These are phyloP conservation scores for Osmoderma eremita DNA, from an alignment of 2,888 invertebrate species.

Conservation along the genomic window DNA sequence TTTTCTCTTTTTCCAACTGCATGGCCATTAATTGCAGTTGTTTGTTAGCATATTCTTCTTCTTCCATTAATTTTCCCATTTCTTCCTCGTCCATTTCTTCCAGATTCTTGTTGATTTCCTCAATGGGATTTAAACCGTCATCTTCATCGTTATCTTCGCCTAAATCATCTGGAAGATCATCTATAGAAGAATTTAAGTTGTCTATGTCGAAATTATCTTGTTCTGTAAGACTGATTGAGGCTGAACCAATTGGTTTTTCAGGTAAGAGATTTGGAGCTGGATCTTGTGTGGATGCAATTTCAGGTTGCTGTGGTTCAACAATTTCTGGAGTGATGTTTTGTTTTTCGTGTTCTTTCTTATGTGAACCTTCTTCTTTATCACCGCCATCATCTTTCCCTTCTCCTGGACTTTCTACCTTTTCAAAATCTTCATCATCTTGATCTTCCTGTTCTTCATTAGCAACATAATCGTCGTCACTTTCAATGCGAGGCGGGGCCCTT, in stretches of 20 bases:
- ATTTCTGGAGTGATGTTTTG: conserved; percentile 40
- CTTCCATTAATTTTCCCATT: conserved; percentile 68
- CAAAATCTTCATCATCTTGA: conserved; percentile 48
- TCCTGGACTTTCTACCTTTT: conserved; percentile 49
- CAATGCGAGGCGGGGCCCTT: conserved; percentile 62
- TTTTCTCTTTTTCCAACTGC: conserved; percentile 68
- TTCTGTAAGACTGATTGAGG: neutral
- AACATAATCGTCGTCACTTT: conserved; percentile 66
- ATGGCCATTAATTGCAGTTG: conserved; percentile 65
- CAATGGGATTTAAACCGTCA: conserved; percentile 62
- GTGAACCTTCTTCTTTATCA: conserved; percentile 41
- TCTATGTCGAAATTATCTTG: conserved; percentile 57
- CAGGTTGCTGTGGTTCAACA: conserved; percentile 44
- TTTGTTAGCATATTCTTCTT: conserved; percentile 70
- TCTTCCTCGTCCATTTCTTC: conserved; percentile 65
- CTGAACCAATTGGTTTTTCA: conserved; percentile 45
- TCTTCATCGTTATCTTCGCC: conserved; percentile 40
- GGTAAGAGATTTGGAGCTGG: conserved; percentile 44
- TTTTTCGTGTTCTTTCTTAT: conserved; percentile 30
- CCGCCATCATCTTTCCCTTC: conserved; percentile 46
- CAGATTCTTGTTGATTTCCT: conserved; percentile 58
- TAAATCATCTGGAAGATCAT: conserved; percentile 47
- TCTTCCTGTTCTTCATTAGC: conserved; percentile 63
- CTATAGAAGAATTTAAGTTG: conserved; percentile 47
- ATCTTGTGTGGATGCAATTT: conserved; percentile 48